phyloP scores from a whole-genome alignment of 1,140 invertebrate genomes.

The Drosophila kepulauana region DNA sequence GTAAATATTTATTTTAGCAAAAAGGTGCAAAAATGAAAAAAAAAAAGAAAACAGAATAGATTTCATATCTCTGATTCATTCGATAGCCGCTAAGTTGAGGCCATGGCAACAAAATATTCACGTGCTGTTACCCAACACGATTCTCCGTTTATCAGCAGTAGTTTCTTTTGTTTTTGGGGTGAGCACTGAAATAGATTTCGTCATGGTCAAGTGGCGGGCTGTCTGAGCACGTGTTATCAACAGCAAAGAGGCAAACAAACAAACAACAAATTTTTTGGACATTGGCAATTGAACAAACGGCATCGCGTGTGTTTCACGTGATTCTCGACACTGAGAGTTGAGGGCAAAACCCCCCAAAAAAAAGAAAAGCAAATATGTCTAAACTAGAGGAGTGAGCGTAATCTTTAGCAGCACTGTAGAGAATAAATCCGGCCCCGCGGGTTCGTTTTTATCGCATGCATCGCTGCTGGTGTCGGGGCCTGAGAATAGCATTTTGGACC shows the following conservation, averaged over 20 bases:
- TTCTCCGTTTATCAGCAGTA: not conserved
- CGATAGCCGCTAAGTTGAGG: not conserved
- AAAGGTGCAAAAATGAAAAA: too few species aligned
- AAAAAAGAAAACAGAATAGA: too few species aligned
- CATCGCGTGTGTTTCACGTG: conserved; percentile 61
- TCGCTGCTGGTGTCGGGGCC: conserved; percentile 35
- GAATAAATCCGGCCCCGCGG: not conserved
- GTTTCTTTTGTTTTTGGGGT: not conserved
- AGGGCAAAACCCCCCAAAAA: not conserved
- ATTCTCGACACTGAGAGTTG: conserved; percentile 9
- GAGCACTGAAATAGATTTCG: conserved; percentile 13
- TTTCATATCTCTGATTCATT: too few species aligned
- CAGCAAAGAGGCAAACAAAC: not conserved
- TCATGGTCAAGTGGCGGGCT: conserved; percentile 34
- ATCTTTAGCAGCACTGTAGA: not conserved
- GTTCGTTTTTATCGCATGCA: conserved; percentile 6
- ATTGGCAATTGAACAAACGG: not conserved
- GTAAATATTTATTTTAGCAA: too few species aligned
- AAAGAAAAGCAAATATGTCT: not conserved
- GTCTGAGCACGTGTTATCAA: conserved; percentile 32
- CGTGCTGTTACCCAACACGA: conserved; percentile 17
- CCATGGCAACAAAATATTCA: conserved; percentile 1
- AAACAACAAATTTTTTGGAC: not conserved
- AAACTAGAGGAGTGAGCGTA: not conserved
- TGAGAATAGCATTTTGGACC: conserved; percentile 35